Evolutionary conservation across 1,140 invertebrate genomes (phyloP).

Genomic region (Drosophila asahinai): DNA sequence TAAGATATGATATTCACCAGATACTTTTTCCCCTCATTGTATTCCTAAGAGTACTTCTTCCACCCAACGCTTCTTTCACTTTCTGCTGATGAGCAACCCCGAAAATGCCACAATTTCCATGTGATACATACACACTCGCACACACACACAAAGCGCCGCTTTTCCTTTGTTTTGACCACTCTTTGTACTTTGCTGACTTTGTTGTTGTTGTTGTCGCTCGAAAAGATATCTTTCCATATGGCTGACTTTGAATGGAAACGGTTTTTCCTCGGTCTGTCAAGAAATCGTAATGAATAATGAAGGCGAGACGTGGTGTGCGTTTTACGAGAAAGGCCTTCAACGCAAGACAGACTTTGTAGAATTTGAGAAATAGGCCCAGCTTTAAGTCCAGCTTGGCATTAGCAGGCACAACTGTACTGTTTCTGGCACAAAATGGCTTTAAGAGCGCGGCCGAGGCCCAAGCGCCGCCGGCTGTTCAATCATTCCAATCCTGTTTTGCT

Average conservation of each 20-base stretch:
- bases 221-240: conserved; percentile 81
- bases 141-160: conserved; percentile 30
- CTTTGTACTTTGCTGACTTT: conserved; percentile 54
- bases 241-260: conserved; percentile 72
- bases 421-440: neutral
- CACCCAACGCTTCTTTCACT: conserved; percentile 12
- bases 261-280: conserved; percentile 56
- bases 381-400: neutral
- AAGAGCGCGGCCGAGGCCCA: neutral
- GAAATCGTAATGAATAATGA: conserved; percentile 70
- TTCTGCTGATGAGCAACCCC: conserved; percentile 18
- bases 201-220: conserved; percentile 25
- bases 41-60: neutral
- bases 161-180: conserved; percentile 61
- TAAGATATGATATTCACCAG: neutral
- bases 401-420: conserved; percentile 26
- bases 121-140: conserved; percentile 37
- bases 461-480: conserved; percentile 2
- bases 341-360: conserved; percentile 5
- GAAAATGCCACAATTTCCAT: conserved; percentile 29
- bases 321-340: conserved; percentile 11
- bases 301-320: conserved; percentile 23
- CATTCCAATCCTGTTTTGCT: neutral
- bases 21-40: neutral
- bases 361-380: neutral